A percentile compares a stretch with the other conserved stretches of the same genome.
Evolutionary conservation across 2,888 invertebrate genomes (phyloP).

Genomic region (Zygogramma bicolorata): DNA sequence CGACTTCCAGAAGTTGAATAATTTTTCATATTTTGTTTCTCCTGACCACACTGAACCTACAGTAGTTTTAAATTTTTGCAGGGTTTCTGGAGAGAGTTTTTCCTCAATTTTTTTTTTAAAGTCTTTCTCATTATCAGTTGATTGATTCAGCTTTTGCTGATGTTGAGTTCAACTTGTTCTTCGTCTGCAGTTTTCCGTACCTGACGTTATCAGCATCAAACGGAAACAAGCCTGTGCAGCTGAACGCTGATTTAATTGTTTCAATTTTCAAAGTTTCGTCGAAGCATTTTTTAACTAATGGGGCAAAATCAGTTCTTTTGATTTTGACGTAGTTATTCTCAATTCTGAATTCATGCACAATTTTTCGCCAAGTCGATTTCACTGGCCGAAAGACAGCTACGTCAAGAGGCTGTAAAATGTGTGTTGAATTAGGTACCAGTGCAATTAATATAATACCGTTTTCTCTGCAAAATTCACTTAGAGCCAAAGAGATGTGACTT

Average conservation of each 20-base stretch:
- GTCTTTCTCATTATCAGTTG: not conserved
- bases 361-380: constrained; percentile 23
- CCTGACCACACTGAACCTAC: not conserved
- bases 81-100: not conserved
- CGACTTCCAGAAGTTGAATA: constrained; percentile 1
- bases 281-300: not conserved
- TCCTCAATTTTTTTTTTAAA: not conserved
- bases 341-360: constrained; percentile 19
- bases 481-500: constrained; percentile 28
- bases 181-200: not conserved
- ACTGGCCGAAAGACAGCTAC: constrained; percentile 27
- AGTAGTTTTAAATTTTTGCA: constrained; percentile 5
- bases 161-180: not conserved
- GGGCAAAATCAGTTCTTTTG: not conserved
- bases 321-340: constrained; percentile 19
- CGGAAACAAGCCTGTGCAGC: not conserved
- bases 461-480: constrained; percentile 23
- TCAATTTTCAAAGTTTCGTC: not conserved
- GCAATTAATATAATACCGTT: constrained; percentile 33
- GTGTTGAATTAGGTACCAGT: constrained; percentile 30
- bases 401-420: constrained; percentile 36
- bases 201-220: constrained; percentile 1
- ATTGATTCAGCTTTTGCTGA: not conserved
- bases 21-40: not conserved
- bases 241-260: not conserved